A percentile compares a stretch with the other conserved stretches of the same genome.
Evolutionary conservation across 1,140 invertebrate species (phyloP).

Genomic region (Lepidostoma basale): DNA sequence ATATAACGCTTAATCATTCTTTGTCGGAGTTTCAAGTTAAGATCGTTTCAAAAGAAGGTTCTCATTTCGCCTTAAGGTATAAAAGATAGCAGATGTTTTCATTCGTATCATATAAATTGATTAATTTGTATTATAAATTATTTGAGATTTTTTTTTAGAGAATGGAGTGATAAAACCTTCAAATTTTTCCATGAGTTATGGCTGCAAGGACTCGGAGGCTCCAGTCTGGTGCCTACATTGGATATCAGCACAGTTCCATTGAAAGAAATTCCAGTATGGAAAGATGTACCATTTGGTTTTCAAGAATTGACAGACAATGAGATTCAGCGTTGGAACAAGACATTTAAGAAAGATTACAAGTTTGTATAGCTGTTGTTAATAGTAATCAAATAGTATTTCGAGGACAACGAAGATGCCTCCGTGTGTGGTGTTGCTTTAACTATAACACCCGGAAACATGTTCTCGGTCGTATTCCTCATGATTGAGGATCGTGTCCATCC

Average conservation of each 20-base stretch:
- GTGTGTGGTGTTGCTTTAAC: too few species aligned
- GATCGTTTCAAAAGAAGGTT: too few species aligned
- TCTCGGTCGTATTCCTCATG: too few species aligned
- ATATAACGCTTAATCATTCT: too few species aligned
- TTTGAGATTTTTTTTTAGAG: constrained; percentile 51
- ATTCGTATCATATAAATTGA: not conserved
- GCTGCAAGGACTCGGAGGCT: constrained; percentile 64
- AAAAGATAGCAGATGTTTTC: too few species aligned
- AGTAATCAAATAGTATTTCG: not conserved
- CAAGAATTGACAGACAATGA: constrained; percentile 55
- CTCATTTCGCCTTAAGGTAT: too few species aligned
- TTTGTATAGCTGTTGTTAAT: not conserved
- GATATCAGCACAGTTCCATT: constrained; percentile 44
- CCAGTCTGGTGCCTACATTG: constrained; percentile 67
- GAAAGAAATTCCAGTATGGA: constrained; percentile 57
- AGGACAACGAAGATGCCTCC: too few species aligned
- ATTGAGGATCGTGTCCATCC: too few species aligned
- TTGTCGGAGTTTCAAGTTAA: too few species aligned
- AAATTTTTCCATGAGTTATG: constrained; percentile 67
- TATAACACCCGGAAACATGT: too few species aligned
- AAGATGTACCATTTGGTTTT: constrained; percentile 64
- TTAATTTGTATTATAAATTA: not conserved
- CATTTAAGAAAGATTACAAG: constrained; percentile 55
- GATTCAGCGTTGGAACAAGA: constrained; percentile 56
- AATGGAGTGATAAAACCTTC: constrained; percentile 69